These are phyloP conservation scores for Carcharodon carcharias DNA, from an alignment of 2,797 vertebrate genomes.

Conservation along the genomic window DNA sequence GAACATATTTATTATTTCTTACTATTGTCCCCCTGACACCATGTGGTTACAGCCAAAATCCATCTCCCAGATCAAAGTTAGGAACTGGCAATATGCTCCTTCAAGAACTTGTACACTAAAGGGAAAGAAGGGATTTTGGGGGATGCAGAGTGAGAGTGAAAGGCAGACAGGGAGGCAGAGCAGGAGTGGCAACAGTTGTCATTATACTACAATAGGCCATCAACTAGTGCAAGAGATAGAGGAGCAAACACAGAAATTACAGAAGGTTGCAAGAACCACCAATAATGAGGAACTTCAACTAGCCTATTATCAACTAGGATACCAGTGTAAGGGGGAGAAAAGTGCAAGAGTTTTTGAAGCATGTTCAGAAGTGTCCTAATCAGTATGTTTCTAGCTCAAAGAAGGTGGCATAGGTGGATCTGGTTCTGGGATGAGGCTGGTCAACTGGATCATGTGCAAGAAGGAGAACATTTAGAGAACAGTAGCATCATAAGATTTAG, in stretches of 20 bases:
- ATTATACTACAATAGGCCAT: background rate
- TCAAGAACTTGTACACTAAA: background rate
- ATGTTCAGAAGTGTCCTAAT: background rate
- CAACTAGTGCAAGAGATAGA: background rate
- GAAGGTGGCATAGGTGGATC: no score
- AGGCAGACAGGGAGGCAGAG: background rate
- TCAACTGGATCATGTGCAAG: no score
- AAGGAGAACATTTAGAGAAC: no score
- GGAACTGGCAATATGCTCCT: background rate
- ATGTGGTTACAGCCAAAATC: background rate
- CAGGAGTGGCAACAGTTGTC: background rate
- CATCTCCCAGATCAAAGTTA: no score
- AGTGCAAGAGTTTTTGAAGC: background rate
- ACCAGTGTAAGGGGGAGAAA: no score
- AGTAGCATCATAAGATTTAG: no score
- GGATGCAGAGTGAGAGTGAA: no score
- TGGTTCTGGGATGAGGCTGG: no score
- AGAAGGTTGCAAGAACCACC: background rate
- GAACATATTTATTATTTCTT: background rate
- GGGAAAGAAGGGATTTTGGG: no score
- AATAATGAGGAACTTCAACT: background rate
- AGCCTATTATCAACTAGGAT: background rate
- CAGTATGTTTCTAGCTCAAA: no score
- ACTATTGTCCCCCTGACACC: background rate
- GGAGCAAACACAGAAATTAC: background rate